Conservation (phyloP, 92 coral and sea anemone species). For the Epizoanthus stellaris region DNA sequence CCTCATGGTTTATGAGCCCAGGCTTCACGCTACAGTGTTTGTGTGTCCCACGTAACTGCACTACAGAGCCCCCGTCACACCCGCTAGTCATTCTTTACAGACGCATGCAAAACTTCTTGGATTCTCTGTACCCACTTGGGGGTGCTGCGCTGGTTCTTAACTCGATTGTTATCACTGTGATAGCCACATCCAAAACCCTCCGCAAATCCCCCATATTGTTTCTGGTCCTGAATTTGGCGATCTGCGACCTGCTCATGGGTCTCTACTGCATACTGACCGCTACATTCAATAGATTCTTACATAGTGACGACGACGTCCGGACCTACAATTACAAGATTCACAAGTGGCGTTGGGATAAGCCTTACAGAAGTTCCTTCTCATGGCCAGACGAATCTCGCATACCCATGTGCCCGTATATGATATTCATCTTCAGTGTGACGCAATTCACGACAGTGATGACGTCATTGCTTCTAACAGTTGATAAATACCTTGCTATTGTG, state of each 20-base stretch:
- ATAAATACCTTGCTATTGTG: not conserved
- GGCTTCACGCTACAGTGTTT: conserved; percentile 9
- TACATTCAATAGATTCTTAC: not conserved
- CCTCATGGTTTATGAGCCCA: not conserved
- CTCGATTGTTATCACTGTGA: not conserved
- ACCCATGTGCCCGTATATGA: not conserved
- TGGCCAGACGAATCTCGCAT: too few relatives aligned
- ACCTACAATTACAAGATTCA: not conserved
- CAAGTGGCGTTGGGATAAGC: too few relatives aligned
- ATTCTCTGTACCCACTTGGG: not conserved
- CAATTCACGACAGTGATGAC: not conserved
- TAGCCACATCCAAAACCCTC: too few relatives aligned
- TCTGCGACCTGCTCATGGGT: not conserved
- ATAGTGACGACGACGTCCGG: not conserved
- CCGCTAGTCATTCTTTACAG: not conserved
- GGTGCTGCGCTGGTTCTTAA: not conserved
- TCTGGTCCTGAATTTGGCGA: too few relatives aligned
- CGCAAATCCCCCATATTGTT: too few relatives aligned
- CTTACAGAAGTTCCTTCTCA: not conserved
- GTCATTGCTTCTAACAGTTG: not conserved
- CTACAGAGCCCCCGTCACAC: not conserved
- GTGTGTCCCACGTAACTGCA: not conserved
- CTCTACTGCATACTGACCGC: not conserved
- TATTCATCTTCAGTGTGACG: not conserved
- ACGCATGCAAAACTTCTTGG: not conserved